phyloP scores from a whole-genome alignment of 2,113 vertebrate species.

The Pavo muticus region DNA sequence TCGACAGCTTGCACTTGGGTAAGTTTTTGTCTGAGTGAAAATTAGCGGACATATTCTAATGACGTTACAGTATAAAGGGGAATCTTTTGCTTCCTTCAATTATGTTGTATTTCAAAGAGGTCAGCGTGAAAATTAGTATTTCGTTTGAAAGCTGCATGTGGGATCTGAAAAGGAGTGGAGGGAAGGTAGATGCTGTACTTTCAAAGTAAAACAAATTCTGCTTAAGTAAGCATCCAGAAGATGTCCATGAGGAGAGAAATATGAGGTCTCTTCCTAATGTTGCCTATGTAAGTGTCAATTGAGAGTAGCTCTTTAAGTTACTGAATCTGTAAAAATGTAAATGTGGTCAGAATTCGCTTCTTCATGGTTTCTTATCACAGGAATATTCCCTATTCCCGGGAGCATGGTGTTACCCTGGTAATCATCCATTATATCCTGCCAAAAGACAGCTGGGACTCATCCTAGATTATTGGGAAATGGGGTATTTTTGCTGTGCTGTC shows the following conservation, averaged over 20 bases:
- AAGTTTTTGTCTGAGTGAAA: constrained; percentile 56
- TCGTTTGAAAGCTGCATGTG: background rate
- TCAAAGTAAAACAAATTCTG: background rate
- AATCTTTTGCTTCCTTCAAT: background rate
- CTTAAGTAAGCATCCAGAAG: background rate
- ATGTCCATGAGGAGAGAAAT: background rate
- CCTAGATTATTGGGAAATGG: background rate
- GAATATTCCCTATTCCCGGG: background rate
- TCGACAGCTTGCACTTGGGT: constrained; percentile 89
- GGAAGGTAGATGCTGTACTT: background rate
- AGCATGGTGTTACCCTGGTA: background rate
- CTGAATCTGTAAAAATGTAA: background rate
- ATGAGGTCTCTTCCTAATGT: background rate
- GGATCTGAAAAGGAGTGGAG: background rate
- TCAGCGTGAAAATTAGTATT: background rate
- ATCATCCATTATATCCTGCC: background rate
- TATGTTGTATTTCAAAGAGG: background rate
- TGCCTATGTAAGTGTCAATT: background rate
- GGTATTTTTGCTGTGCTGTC: background rate
- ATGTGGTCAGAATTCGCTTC: background rate
- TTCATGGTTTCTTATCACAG: background rate
- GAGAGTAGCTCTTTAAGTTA: background rate
- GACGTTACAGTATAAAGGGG: background rate
- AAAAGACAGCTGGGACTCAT: background rate
- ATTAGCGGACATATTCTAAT: background rate